Conservation (phyloP, 2,797 vertebrate species). For the Falco concolor region DNA sequence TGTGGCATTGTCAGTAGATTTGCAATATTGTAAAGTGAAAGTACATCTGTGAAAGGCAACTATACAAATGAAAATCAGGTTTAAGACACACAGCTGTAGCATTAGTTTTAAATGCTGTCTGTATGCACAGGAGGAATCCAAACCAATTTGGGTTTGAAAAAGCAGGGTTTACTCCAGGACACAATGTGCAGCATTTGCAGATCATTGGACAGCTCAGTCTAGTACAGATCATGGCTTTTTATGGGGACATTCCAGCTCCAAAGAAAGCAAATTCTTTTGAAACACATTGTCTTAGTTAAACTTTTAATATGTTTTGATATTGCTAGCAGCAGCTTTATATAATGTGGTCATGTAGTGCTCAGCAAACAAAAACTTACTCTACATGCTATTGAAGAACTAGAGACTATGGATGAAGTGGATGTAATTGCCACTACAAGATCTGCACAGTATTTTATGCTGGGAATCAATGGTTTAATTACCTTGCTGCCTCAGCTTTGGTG, state of each 20-base stretch:
- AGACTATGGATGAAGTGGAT: neutral
- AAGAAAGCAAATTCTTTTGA: conserved; percentile 72
- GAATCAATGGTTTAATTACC: neutral
- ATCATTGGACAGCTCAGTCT: conserved; percentile 39
- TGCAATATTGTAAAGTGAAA: neutral
- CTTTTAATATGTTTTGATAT: conserved; percentile 70
- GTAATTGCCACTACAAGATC: neutral
- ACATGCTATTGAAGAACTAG: neutral
- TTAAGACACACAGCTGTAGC: neutral
- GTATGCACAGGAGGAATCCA: conserved; percentile 38
- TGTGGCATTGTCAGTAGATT: neutral
- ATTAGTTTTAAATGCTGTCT: neutral
- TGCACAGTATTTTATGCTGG: neutral
- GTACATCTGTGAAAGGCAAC: neutral
- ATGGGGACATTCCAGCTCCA: conserved; percentile 74
- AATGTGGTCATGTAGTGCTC: neutral
- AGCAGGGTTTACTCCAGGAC: conserved; percentile 65
- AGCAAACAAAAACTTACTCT: neutral
- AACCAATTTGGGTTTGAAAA: conserved; percentile 50
- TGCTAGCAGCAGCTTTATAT: conserved; percentile 65
- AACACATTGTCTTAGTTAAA: conserved; percentile 73
- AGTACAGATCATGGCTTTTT: conserved; percentile 72
- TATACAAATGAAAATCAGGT: neutral
- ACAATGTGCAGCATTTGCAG: conserved; percentile 25
- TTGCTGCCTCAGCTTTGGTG: neutral